Evolutionary conservation across 2,888 invertebrate genomes (phyloP), one percentile per base, ranked within the genome.

Genomic region (Drosophila prostipennis): DNA sequence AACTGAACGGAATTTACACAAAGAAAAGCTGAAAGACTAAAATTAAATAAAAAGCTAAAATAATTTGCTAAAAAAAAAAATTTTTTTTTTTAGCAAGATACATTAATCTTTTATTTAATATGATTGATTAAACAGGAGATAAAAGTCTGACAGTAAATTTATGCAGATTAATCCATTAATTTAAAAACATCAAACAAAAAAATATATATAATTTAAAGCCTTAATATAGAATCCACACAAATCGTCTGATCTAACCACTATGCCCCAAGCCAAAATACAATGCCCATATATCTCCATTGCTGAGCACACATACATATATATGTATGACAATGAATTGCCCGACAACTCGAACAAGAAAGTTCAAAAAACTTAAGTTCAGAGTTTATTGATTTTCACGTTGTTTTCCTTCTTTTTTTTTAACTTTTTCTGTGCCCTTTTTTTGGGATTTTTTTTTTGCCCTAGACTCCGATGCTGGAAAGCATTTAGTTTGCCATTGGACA

Each of bases 311-410:
- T 3, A 16, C 19, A 26, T 43, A 7, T 19, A 19, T 19, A 19
- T 37, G 14, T 34, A 36, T 54, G 65, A 54, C 63, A 58, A 46
- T 67, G 52, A 67, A 67, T 52, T 36, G 46, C 29, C 39, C 46
- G 29, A 59, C 29, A 64, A 57, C 58, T 58, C 32, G 59, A 59
- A 42, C 63, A 76, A 63, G 54, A 68, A 76, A 80, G 78, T 80
- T 80, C 67, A 80, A 79, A 74, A 78, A 81, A 81, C 78, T 79
- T 61, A 78, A 78, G 70, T 71, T 77, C 60, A 69, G 51, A 63
- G 67, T 56, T 63, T 80, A 80, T 80, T 71, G 80, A 80, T 80
- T 80, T 78, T 78, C 43, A 43, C 45, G 61, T 34, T 45, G 45
- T 60, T 52, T 52, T 61, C 32, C 11, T 13, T 37, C 14, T 45